phyloP scores from a whole-genome alignment of 2,888 invertebrate species.

The Herminia tarsipennalis region DNA sequence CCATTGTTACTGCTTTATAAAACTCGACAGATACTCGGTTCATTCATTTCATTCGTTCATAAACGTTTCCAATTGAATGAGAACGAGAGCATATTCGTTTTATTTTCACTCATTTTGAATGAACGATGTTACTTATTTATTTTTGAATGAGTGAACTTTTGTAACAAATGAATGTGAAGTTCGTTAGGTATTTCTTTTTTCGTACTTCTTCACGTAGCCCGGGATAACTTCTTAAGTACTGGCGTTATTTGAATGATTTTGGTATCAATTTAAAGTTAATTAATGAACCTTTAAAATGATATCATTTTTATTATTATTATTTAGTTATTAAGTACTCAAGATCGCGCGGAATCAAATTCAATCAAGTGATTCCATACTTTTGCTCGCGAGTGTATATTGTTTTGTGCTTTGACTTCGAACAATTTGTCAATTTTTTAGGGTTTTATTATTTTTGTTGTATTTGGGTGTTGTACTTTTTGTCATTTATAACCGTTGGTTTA shows the following conservation, averaged over 20 bases:
- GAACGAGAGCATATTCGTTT: constrained; percentile 41
- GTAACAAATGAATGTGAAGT: neutral
- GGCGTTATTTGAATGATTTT: no score
- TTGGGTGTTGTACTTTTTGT: neutral
- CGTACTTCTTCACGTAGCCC: neutral
- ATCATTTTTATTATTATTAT: no score
- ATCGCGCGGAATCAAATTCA: no score
- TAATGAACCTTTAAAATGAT: no score
- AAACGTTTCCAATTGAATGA: constrained; percentile 45
- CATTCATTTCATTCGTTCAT: constrained; percentile 44
- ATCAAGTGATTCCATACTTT: no score
- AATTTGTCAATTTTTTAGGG: neutral
- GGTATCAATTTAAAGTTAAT: no score
- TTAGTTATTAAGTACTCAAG: no score
- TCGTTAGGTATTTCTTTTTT: neutral
- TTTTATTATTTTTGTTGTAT: neutral
- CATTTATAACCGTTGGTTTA: no score
- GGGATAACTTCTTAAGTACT: no score
- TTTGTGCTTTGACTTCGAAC: neutral
- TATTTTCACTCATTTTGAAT: constrained; percentile 27
- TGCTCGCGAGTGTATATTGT: no score
- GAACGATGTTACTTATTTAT: constrained; percentile 25
- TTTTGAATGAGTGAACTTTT: constrained; percentile 20
- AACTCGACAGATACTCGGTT: constrained; percentile 42
- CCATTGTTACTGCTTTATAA: constrained; percentile 42